Evolutionary conservation across 2,113 vertebrate species (phyloP).

Genomic region (Alosa alosa): DNA sequence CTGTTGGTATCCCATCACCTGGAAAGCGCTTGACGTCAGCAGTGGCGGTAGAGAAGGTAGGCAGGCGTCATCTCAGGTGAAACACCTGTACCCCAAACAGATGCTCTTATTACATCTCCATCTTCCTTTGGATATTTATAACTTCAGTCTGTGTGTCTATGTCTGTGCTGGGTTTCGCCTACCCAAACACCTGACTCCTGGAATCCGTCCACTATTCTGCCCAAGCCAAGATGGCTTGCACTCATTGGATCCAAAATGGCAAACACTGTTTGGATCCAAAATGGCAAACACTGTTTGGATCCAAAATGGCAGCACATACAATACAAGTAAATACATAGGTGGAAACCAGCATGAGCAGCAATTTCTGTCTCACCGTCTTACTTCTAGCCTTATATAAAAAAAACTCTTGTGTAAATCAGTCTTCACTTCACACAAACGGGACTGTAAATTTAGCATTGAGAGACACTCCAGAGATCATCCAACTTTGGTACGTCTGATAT

Average conservation of each 20-base stretch:
- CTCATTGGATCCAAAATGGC: constrained; percentile 12
- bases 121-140: not conserved
- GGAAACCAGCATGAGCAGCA: not conserved
- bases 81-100: not conserved
- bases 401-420: not conserved
- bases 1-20: not conserved
- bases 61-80: not conserved
- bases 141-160: not conserved
- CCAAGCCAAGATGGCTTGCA: not conserved
- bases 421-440: not conserved
- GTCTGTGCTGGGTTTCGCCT: not conserved
- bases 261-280: not conserved
- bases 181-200: not conserved
- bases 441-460: not conserved
- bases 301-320: not conserved
- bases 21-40: not conserved
- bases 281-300: not conserved
- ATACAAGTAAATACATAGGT: not conserved
- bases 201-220: not conserved
- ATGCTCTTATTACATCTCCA: not conserved
- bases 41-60: not conserved
- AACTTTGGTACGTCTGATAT: not conserved
- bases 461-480: not conserved
- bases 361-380: not conserved
- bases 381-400: not conserved